phyloP scores from a whole-genome alignment of 2,797 vertebrate species.

The Pangasius sanitwongsei region DNA sequence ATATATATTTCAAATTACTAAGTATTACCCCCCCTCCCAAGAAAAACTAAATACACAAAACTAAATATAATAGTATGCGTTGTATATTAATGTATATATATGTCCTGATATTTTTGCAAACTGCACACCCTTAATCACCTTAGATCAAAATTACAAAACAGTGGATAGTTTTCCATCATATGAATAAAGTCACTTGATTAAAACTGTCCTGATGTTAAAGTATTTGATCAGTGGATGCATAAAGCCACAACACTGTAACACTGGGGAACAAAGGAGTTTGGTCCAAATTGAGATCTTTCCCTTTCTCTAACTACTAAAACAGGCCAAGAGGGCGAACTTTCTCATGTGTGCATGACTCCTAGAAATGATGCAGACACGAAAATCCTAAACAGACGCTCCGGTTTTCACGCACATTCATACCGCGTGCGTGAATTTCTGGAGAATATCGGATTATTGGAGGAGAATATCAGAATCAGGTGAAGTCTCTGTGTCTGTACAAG shows the following conservation, averaged over 20 bases:
- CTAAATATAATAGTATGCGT: neutral
- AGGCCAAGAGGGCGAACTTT: neutral
- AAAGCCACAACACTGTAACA: neutral
- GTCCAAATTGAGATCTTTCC: neutral
- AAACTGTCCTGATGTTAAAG: neutral
- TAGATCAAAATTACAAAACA: no score
- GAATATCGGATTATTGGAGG: neutral
- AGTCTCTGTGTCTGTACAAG: neutral
- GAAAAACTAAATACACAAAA: neutral
- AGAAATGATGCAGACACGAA: neutral
- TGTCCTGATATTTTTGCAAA: neutral
- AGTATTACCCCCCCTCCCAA: no score
- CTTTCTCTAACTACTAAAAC: neutral
- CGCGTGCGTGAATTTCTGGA: neutral
- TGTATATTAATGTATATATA: neutral
- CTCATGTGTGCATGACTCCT: neutral
- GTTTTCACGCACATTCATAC: neutral
- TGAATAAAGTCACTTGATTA: neutral
- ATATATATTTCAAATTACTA: no score
- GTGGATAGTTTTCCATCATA: neutral
- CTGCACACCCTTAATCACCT: neutral
- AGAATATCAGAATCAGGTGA: neutral
- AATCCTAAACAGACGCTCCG: neutral
- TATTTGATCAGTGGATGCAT: neutral
- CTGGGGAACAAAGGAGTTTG: neutral